phyloP scores from a whole-genome alignment of 2,113 vertebrate species.

The Atractosteus spatula region DNA sequence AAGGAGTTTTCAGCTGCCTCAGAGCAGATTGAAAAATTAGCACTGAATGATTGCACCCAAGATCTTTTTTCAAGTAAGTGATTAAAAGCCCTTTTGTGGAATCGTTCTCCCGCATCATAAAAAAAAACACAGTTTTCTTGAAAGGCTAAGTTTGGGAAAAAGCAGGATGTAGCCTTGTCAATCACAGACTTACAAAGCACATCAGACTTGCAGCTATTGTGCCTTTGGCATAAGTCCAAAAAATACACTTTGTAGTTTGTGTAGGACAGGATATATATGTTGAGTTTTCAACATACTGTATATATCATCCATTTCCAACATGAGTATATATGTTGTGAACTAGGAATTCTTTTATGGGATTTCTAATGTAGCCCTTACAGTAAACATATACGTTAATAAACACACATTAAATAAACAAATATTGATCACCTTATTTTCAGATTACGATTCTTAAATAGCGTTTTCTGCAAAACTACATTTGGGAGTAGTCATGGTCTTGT shows the following conservation, averaged over 20 bases:
- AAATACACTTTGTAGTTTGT: neutral
- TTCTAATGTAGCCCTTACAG: too few relatives aligned
- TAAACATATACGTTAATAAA: too few relatives aligned
- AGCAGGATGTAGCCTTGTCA: conserved; percentile 12
- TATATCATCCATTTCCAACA: neutral
- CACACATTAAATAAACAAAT: too few relatives aligned
- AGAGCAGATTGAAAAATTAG: conserved; percentile 3
- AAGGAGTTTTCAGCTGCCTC: neutral
- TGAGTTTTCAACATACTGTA: conserved; percentile 1
- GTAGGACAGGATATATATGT: too few relatives aligned
- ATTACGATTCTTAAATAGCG: too few relatives aligned
- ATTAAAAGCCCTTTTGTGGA: neutral
- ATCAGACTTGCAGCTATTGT: neutral
- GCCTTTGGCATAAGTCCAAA: conserved; percentile 8
- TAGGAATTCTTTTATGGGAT: too few relatives aligned
- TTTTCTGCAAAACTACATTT: too few relatives aligned
- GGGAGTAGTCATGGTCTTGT: too few relatives aligned
- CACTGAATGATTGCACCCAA: too few relatives aligned
- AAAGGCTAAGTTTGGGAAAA: neutral
- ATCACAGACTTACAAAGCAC: neutral
- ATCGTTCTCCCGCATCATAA: neutral
- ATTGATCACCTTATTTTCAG: too few relatives aligned
- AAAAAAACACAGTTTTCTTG: neutral
- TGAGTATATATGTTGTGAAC: neutral
- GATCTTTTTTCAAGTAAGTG: too few relatives aligned